Conservation (phyloP, 2,797 vertebrate species). For the Sarcophilus harrisii region DNA sequence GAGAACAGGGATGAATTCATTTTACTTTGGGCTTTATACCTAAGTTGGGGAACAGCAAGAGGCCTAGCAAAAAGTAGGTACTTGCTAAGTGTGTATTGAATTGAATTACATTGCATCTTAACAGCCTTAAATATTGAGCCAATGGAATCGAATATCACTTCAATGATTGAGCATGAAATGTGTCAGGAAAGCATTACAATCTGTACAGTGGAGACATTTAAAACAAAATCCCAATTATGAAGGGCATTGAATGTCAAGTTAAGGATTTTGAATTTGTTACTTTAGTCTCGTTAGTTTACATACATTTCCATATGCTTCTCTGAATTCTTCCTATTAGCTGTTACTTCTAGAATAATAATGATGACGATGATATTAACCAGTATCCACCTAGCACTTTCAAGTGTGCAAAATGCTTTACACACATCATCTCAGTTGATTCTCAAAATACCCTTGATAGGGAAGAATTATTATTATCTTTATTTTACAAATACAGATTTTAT, state of each 20-base stretch:
- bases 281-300: neutral
- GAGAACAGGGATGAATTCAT: neutral
- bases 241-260: neutral
- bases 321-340: neutral
- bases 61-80: neutral
- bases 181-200: neutral
- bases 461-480: neutral
- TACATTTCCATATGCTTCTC: neutral
- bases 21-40: neutral
- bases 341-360: neutral
- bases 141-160: neutral
- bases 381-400: neutral
- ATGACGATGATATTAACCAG: neutral
- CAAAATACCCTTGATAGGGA: neutral
- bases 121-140: neutral
- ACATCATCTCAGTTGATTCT: neutral
- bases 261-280: neutral
- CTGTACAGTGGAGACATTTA: neutral
- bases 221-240: neutral
- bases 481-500: neutral
- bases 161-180: neutral
- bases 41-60: neutral
- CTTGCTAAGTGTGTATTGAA: neutral
- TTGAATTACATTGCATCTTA: neutral
- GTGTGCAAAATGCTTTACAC: neutral